Evolutionary conservation across 2,797 vertebrate genomes (phyloP), one percentile per base, ranked within the genome.

Genomic region (Tympanoctomys barrerae): DNA sequence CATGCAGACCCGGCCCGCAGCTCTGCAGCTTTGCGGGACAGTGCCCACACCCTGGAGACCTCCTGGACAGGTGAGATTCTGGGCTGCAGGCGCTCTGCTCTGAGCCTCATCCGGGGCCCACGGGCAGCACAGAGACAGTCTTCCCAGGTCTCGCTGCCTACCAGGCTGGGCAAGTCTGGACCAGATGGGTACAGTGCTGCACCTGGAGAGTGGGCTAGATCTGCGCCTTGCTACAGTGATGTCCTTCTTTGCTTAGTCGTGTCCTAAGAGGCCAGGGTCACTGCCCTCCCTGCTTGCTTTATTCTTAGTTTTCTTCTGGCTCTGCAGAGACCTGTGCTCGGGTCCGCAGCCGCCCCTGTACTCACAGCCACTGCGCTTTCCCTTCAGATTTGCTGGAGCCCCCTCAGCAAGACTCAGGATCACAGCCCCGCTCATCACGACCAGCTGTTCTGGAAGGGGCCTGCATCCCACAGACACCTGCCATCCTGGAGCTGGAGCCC

Each of bases 51-150:
- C 26, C 1, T 11, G 16, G 7, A 3, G 8, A 11, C 24, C 28
- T 68, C 19, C 46, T 2, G 16, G 6, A 14, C 24, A 5, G 1
- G 1, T 28, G 75, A 11, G 13, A 18, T 71, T 54, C 71, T 8
- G 3, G 59, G 49, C 46, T n/a, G 5, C 24, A 39, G 33, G 59
- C 36, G 26, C 9, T 46, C 54, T 57, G 68, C 12, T 19, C 28
- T 26, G 61, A 2, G 21, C 26, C 28, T 26, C 68, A 1, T 11
- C 26, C 33, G 14, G 22, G 14, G 31, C 1, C 13, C 26, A 21
- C 31, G 42, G 61, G 73, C 2, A 6, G 2, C 1, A 0, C 4
- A 8, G 12, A 22, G 12, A 2, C 1, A 9, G 5, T 21, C 66
- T 13, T 28, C 42, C 78, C 21, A 4, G 57, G 31, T 57, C 36